Percentiles rank a stretch among this genome's conserved stretches.
These are phyloP conservation scores for Barnardius zonarius DNA, from an alignment of 2,113 vertebrate species.

Conservation along the genomic window DNA sequence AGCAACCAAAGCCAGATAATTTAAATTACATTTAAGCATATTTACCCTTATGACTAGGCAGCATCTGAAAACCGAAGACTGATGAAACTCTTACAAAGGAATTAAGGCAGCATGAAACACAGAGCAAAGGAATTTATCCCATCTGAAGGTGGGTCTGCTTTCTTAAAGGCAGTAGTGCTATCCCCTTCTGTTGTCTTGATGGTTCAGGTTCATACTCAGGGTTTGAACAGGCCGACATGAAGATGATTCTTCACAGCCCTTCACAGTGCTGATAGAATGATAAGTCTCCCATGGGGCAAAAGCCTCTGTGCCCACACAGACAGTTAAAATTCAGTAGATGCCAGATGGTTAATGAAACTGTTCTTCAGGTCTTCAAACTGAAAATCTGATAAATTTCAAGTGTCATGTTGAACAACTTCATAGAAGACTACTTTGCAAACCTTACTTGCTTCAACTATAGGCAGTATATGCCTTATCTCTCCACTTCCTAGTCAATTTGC, in stretches of 20 bases:
- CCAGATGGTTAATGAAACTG: not conserved
- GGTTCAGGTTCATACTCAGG: not conserved
- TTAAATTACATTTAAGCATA: not conserved
- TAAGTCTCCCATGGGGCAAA: not conserved
- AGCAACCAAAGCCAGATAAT: not conserved
- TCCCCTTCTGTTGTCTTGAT: not conserved
- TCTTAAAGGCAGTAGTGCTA: not conserved
- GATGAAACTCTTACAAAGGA: not conserved
- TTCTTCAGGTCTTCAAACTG: not conserved
- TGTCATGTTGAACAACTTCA: not conserved
- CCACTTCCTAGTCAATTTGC: not conserved
- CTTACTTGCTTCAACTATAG: not conserved
- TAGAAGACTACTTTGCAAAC: not conserved
- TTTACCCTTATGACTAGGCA: not conserved
- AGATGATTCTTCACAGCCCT: not conserved
- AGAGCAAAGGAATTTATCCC: not conserved
- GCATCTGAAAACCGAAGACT: not conserved
- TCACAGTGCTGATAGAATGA: not conserved
- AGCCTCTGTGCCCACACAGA: not conserved
- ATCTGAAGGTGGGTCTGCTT: not conserved
- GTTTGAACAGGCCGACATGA: not conserved
- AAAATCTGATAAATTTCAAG: not conserved
- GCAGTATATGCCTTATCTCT: not conserved
- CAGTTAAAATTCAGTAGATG: not conserved
- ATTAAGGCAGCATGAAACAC: not conserved